A percentile compares a stretch with the other conserved stretches of the same genome.
phyloP scores from a whole-genome alignment of 2,888 invertebrate genomes.

The Epsilonema sp. region DNA sequence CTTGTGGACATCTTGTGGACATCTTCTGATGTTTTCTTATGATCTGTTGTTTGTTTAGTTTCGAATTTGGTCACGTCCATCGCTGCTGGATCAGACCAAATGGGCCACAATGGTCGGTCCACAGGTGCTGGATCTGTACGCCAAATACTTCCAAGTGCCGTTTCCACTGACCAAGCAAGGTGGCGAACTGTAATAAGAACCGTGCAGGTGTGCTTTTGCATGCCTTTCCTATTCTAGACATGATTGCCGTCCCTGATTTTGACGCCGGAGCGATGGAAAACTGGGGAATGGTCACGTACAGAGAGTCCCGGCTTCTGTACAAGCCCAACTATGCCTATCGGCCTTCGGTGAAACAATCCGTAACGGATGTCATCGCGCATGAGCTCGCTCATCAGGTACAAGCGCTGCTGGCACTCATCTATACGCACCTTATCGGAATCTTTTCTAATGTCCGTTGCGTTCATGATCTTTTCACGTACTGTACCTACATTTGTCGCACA shows the following conservation, averaged over 20 bases:
- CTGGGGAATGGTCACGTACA: slow-evolving; percentile 18
- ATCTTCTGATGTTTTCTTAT: no score
- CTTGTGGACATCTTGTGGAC: no score
- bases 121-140: not conserved
- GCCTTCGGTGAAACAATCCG: not conserved
- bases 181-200: no score
- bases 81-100: not conserved
- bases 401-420: no score
- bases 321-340: not conserved
- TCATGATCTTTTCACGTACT: no score
- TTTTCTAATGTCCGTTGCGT: no score
- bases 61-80: not conserved
- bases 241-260: slow-evolving; percentile 23
- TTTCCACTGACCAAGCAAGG: not conserved
- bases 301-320: not conserved
- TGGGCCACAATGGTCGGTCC: not conserved
- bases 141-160: not conserved
- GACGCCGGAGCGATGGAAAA: slow-evolving; percentile 26
- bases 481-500: no score
- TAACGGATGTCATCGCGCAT: slow-evolving; percentile 17
- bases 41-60: not conserved
- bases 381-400: slow-evolving; percentile 25
- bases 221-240: no score
- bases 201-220: no score
- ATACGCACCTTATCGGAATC: no score